Evolutionary conservation across 2,888 invertebrate genomes (phyloP), one percentile per base, ranked within the genome.

Genomic region (Pollenia angustigena): DNA sequence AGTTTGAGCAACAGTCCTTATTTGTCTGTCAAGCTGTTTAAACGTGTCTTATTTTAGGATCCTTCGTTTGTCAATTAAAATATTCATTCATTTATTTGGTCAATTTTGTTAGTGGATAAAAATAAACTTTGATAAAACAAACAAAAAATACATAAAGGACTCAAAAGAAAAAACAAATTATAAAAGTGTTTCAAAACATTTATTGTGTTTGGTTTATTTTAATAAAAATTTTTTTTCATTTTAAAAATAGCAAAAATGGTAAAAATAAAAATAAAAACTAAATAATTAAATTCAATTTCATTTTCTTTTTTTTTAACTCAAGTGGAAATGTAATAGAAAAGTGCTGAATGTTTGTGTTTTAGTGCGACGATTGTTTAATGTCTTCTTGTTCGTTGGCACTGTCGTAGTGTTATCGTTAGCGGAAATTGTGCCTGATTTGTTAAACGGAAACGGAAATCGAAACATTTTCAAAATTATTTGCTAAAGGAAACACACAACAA

Each of bases 11-110:
- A 92, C 92, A 92, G 92, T 92, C 90, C 90, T 89, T 88, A 88
- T 85, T 90, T 90, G 90, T 89, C 90, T 88, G 90, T 90, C 91
- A 90, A 90, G 88, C 91, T 90, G 91, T 90, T 88, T 85, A 90
- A 91, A 91, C 91, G 91, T 90, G 60, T 79, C 62, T 60, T 84
- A 8, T 54, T 71, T 69, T 32, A 46, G 40, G 11, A 74, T 56
- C 1, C 71, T 52, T 18, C 48, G 48, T 16, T 79, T 18, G 44
- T n/a, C n/a, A 71, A 68, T 52, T 46, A 40, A 50, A 64, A n/a
- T 18, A 46, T 46, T 46, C 10, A 58, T 56, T 42, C 4, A 56
- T 16, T 56, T 56, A 68, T 23, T 50, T 44, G 16, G 56, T 18
- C 4, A 58, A 54, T 54, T 52, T 16, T 46, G n/a, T 40, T 12